Base-by-base conservation (phyloP, 2,113 vertebrate genomes). In the Zonotrichia leucophrys region DNA sequence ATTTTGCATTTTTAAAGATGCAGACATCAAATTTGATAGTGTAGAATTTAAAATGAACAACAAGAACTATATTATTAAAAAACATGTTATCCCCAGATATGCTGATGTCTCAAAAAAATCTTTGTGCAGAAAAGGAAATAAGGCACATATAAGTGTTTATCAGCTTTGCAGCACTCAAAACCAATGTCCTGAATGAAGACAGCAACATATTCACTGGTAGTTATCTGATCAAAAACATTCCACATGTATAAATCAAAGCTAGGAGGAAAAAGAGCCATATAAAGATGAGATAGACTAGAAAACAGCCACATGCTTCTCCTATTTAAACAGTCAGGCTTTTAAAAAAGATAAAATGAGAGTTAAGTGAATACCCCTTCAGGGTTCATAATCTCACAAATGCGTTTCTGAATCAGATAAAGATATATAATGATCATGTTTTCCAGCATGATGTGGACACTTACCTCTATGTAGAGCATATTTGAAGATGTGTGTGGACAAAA, bases 41-140 rank as follows among this genome's bases (percentile, higher is more conserved):
- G 77, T 81, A 92, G 82, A 91, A 96, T 96, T 95, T 93, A 83
- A 98, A 98, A 86, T 94, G 4, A 97, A 93, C 84, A 97, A 92
- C 84, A 97, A 95, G 82, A 92, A 93, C 58, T 59, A 75, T 81
- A 95, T 90, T 96, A 96, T 94, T 97, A 93, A 94, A 96, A 96
- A 94, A 58, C 88, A 92, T 60, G 37, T 94, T 98, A 96, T 90
- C 37, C 60, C 89, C 93, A 97, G 86, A 97, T 96, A 89, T 96
- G 70, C 78, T 96, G 78, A 96, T 96, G 81, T 95, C 90, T 97
- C 92, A 94, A 75, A 79, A 95, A 91, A 58, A 95, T 91, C 81
- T 92, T 94, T 83, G 92, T 84, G 63, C 74, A 95, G 90, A 90
- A 92, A 95, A 92, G 75, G 78, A 97, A 96, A 97, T 95, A 96